Evolutionary conservation across 2,888 invertebrate genomes (phyloP).

Genomic region (Odontocerum albicorne): DNA sequence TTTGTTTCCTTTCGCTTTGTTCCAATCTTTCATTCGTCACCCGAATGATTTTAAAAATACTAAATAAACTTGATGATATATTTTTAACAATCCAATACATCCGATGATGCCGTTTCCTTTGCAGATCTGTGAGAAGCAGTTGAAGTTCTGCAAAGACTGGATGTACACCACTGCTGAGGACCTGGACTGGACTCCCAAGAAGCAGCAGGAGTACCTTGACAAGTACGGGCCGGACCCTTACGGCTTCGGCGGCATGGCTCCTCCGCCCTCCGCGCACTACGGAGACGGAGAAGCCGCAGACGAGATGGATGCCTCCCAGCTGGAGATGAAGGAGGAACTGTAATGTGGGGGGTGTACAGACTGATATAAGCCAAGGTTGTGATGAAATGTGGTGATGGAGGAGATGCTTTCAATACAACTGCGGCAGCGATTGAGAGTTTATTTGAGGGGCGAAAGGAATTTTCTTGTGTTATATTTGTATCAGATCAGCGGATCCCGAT

Average conservation of each 20-base stretch:
- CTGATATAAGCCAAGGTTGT: too few species aligned
- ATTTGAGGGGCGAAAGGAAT: too few species aligned
- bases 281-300: constrained; percentile 1
- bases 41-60: background rate
- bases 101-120: constrained; percentile 12
- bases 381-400: too few species aligned
- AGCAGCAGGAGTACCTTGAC: constrained; percentile 51
- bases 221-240: constrained; percentile 54
- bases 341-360: too few species aligned
- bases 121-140: constrained; percentile 53
- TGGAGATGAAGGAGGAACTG: constrained; percentile 24
- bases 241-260: constrained; percentile 45
- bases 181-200: constrained; percentile 51
- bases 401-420: too few species aligned
- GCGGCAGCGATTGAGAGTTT: too few species aligned
- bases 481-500: too few species aligned
- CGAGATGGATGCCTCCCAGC: constrained; percentile 13
- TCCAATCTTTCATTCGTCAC: background rate
- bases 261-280: background rate
- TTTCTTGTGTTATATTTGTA: too few species aligned
- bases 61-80: background rate
- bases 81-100: background rate
- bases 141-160: constrained; percentile 54
- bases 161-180: constrained; percentile 51
- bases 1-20: too few species aligned